Conservation (phyloP, 2,797 vertebrate genomes). For the Gambelia wislizenii region DNA sequence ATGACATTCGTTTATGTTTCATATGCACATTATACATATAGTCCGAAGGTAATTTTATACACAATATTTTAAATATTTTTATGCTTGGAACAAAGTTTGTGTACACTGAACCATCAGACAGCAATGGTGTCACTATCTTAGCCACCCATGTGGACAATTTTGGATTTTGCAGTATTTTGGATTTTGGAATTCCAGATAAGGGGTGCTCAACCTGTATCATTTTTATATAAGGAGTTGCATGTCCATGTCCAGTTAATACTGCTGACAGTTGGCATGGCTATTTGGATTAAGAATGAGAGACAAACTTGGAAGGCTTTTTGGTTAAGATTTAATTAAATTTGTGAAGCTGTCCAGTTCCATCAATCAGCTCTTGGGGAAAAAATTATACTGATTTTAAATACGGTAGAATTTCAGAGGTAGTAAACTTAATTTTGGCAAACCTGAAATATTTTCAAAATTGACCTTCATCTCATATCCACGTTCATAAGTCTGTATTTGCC, state of each 20-base stretch:
- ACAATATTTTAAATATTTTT: too few relatives aligned
- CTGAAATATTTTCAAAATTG: neutral
- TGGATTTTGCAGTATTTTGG: too few relatives aligned
- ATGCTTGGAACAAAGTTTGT: too few relatives aligned
- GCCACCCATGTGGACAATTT: too few relatives aligned
- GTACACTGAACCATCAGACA: too few relatives aligned
- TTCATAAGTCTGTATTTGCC: neutral
- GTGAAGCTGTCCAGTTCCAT: neutral
- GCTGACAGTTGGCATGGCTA: constrained; percentile 40
- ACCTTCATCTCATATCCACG: neutral
- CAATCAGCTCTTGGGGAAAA: neutral
- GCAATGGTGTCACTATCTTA: too few relatives aligned
- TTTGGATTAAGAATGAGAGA: constrained; percentile 37
- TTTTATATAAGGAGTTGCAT: neutral
- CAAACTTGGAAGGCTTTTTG: neutral
- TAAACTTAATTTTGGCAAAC: neutral
- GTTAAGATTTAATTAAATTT: constrained; percentile 34
- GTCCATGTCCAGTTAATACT: constrained; percentile 50
- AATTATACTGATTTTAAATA: neutral
- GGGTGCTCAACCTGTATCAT: too few relatives aligned
- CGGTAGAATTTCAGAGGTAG: neutral
- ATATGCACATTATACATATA: too few relatives aligned
- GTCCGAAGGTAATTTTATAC: too few relatives aligned
- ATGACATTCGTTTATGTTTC: too few relatives aligned
- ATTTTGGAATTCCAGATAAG: too few relatives aligned